These are phyloP conservation scores for Pseudomyrmex sp. DNA, from an alignment of 1,140 invertebrate genomes.

Conservation along the genomic window DNA sequence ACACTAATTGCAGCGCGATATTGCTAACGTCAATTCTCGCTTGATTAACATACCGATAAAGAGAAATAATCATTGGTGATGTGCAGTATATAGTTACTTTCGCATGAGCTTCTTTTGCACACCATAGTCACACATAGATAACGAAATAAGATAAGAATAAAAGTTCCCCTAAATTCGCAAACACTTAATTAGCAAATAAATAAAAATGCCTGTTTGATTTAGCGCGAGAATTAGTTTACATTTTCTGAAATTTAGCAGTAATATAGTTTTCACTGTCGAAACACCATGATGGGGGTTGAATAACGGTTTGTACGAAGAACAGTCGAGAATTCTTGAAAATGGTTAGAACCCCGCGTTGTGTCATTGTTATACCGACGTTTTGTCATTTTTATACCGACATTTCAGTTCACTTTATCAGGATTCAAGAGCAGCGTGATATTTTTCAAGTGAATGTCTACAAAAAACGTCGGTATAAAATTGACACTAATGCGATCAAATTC, in stretches of 20 bases:
- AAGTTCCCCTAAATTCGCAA: slow-evolving; percentile 23
- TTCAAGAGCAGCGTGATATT: too few species aligned
- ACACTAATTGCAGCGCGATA: neutral
- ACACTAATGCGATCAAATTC: too few species aligned
- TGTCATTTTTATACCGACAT: too few species aligned
- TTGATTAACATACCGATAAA: neutral
- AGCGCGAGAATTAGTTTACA: slow-evolving; percentile 42
- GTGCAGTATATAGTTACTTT: slow-evolving; percentile 28
- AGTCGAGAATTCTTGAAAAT: neutral
- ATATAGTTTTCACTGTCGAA: slow-evolving; percentile 10
- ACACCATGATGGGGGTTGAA: slow-evolving; percentile 15
- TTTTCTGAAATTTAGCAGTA: slow-evolving; percentile 32
- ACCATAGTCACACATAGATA: slow-evolving; percentile 24
- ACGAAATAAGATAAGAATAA: slow-evolving; percentile 24
- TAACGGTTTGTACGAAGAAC: slow-evolving; percentile 30
- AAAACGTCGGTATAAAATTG: too few species aligned
- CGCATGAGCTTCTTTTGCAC: slow-evolving; percentile 43
- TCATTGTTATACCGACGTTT: too few species aligned
- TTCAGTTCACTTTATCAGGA: too few species aligned
- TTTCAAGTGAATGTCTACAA: too few species aligned
- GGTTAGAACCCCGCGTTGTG: too few species aligned
- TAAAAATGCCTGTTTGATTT: slow-evolving; percentile 20
- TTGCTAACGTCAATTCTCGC: slow-evolving; percentile 18
- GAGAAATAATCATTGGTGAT: neutral
- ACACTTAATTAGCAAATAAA: slow-evolving; percentile 35